phyloP scores from a whole-genome alignment of 2,113 vertebrate species.

The Aptenodytes forsteri region DNA sequence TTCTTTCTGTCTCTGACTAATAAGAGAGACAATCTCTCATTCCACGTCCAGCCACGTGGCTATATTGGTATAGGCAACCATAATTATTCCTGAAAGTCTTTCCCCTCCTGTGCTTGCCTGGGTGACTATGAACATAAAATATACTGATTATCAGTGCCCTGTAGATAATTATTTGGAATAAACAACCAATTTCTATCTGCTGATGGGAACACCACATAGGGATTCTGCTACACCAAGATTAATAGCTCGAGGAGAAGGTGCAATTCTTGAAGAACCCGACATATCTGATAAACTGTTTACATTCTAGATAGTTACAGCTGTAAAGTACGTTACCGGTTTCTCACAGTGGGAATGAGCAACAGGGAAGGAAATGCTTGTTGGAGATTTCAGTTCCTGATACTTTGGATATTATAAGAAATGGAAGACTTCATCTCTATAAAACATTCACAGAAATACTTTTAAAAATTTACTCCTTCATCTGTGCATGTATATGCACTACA shows the following conservation, averaged over 20 bases:
- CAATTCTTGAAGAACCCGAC: constrained; percentile 15
- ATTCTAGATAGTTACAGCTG: background rate
- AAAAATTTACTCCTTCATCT: background rate
- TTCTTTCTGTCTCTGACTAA: background rate
- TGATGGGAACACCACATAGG: background rate
- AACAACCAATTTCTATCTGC: background rate
- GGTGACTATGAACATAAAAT: background rate
- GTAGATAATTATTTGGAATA: background rate
- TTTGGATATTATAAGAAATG: background rate
- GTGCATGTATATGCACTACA: too few relatives aligned
- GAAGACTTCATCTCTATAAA: background rate
- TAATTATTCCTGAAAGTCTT: background rate
- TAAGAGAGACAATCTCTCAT: background rate
- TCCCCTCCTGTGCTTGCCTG: background rate
- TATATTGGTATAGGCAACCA: background rate
- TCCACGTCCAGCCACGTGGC: background rate
- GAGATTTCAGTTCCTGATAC: background rate
- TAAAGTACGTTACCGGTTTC: background rate
- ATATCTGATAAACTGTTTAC: constrained; percentile 21
- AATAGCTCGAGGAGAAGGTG: background rate
- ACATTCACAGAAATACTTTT: background rate
- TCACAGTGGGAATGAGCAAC: background rate
- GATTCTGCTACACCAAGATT: constrained; percentile 11
- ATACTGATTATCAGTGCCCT: background rate
- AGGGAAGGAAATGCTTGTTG: background rate